Conservation (phyloP, 2,113 vertebrate genomes). For the Emydura subglobosa region DNA sequence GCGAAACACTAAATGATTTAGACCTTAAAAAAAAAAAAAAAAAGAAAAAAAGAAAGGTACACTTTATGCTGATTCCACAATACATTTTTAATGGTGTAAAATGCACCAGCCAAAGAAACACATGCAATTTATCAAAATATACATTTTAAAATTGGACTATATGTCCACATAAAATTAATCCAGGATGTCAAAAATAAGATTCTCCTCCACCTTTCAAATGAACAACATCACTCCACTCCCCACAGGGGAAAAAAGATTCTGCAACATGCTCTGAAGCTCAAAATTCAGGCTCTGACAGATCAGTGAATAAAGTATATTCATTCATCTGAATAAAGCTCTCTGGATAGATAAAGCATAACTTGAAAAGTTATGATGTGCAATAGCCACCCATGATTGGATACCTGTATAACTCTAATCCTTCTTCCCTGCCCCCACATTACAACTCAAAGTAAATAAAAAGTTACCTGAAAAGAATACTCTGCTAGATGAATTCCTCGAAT, state of each 20-base stretch:
- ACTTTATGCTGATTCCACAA: background rate
- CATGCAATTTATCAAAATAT: background rate
- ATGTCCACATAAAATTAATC: background rate
- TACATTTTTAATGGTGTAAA: background rate
- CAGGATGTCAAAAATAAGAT: background rate
- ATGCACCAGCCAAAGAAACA: background rate
- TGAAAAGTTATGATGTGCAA: background rate
- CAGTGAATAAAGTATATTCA: background rate
- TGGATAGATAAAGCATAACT: background rate
- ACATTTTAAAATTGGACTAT: background rate
- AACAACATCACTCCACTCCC: background rate
- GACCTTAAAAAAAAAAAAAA: background rate
- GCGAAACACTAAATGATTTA: background rate
- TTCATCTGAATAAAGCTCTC: background rate
- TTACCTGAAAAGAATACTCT: conserved; percentile 93
- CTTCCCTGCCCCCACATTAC: background rate
- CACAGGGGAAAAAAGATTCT: background rate
- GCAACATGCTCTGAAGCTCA: rapidly evolving
- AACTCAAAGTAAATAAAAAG: rapidly evolving
- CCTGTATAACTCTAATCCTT: background rate
- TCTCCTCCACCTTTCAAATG: background rate
- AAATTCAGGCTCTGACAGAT: background rate
- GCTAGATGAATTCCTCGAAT: conserved; percentile 94
- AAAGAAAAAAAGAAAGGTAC: too few relatives aligned
- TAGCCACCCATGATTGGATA: background rate